A percentile compares a stretch with the other conserved stretches of the same genome.
Evolutionary conservation across 2,797 vertebrate species (phyloP).

Genomic region (Fundulus diaphanus): DNA sequence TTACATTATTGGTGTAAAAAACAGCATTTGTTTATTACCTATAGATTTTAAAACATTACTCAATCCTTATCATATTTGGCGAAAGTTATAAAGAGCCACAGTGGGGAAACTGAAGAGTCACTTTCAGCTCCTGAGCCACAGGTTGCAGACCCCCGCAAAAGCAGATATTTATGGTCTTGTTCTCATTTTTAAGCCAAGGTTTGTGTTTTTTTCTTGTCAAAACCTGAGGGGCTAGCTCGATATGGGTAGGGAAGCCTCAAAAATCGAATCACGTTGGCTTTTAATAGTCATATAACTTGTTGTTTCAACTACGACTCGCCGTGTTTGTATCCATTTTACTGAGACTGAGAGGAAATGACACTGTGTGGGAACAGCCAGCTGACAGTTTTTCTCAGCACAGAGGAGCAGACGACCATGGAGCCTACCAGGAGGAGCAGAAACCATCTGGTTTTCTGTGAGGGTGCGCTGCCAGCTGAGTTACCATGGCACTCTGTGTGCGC

Average conservation of each 20-base stretch:
- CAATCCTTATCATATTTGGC: too few relatives aligned
- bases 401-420: conserved; percentile 57
- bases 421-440: conserved; percentile 65
- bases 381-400: conserved; percentile 53
- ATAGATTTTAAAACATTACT: too few relatives aligned
- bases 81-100: too few relatives aligned
- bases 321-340: background rate
- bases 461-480: conserved; percentile 67
- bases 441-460: conserved; percentile 48
- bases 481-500: conserved; percentile 66
- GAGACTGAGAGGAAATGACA: conserved; percentile 6
- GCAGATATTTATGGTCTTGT: background rate
- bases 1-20: too few relatives aligned
- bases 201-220: background rate
- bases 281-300: background rate
- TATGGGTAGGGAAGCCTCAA: background rate
- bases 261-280: background rate
- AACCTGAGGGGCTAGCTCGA: background rate
- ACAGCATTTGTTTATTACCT: too few relatives aligned
- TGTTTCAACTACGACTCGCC: conserved; percentile 1
- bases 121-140: too few relatives aligned
- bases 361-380: conserved; percentile 33
- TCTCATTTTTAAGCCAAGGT: background rate
- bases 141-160: too few relatives aligned
- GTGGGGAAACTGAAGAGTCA: too few relatives aligned